Evolutionary conservation across 2,113 vertebrate genomes (phyloP).

Genomic region (Solenodon paradoxus): DNA sequence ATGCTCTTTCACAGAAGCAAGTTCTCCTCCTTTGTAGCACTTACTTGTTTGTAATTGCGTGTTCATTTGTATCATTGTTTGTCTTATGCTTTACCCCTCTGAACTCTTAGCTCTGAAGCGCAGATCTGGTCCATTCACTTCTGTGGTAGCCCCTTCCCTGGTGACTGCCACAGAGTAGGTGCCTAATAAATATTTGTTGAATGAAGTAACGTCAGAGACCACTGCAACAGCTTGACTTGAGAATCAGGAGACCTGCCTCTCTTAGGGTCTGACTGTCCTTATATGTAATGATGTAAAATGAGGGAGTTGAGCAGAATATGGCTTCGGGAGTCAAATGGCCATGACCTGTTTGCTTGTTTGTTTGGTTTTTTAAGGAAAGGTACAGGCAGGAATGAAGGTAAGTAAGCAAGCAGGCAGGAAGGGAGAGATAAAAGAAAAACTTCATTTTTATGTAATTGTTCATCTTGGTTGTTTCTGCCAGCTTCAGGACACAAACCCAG

Average conservation of each 20-base stretch:
- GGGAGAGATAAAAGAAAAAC: no score
- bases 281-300: neutral
- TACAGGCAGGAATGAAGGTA: no score
- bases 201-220: neutral
- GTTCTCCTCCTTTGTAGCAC: neutral
- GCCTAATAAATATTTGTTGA: neutral
- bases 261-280: neutral
- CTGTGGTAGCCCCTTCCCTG: neutral
- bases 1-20: neutral
- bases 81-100: neutral
- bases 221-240: neutral
- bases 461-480: no score
- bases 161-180: neutral
- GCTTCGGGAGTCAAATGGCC: neutral
- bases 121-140: neutral
- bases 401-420: no score
- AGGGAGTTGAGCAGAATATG: neutral
- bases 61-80: neutral
- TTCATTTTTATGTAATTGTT: no score
- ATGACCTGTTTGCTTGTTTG: neutral
- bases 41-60: neutral
- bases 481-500: no score
- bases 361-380: no score
- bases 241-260: neutral
- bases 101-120: neutral